Evolutionary conservation across 2,113 vertebrate genomes (phyloP), one percentile per base, ranked within the genome.

Genomic region (Anser cygnoides): DNA sequence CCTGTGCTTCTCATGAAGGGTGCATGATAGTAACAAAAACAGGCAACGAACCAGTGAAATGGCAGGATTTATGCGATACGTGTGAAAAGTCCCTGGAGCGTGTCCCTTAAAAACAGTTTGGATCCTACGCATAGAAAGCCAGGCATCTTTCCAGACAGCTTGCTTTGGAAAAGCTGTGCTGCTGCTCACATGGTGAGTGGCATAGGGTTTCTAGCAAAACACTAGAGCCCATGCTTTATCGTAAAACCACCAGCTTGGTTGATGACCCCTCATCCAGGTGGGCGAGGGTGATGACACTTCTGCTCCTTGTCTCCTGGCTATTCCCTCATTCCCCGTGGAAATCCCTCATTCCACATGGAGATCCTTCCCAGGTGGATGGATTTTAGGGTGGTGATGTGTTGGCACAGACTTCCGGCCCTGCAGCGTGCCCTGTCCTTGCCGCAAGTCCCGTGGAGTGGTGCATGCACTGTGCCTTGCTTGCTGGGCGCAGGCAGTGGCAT

Each of bases 341-440:
- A 37, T 37, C 37, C 37, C 37, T 37, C 37, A 37, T 37, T 37
- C 37, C 31, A 9, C 5, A 23, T 49, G 63, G 25, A 65, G 79
- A 19, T 55, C 71, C 50, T 83, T 65, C 37, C 14, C 1, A 0
- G 2, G 9, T 57, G 26, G 4, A 7, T 61, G 29, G 5, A 10
- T 57, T 54, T 65, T 0, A 2, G 44, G 29, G 46, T 26, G 41
- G 37, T 23, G 13, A 20, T 3, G 2, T 0, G 3, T 83, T 39
- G 61, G 33, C 20, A 33, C 29, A 14, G 6, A 29, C 83, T 68
- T 89, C 67, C 83, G 71, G 5, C 72, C 75, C 43, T 63, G n/a
- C 72, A 83, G 33, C 37, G n/a, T 19, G 18, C 12, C 11, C 57
- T 11, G 7, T 50, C 58, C 58, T 63, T 41, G 31, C 25, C 25